Evolutionary conservation across 1,140 invertebrate genomes (phyloP).

Genomic region (Penaeus chinensis): DNA sequence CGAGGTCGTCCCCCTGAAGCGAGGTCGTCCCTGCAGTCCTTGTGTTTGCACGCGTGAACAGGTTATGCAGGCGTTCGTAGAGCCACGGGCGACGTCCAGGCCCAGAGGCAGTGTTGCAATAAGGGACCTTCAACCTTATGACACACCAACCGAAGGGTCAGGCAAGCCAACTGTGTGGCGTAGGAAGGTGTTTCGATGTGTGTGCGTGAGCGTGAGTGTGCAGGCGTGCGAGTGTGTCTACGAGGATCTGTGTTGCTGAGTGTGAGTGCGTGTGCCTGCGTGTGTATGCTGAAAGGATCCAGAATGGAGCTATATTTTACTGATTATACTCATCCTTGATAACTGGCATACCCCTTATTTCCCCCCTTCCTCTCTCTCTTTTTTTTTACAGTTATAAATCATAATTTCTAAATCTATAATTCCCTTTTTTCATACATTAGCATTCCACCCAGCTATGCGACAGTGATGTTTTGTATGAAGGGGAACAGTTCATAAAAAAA

Average conservation of each 20-base stretch:
- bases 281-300: background rate
- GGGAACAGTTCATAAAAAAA: too few species aligned
- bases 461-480: too few species aligned
- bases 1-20: too few species aligned
- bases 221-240: slow-evolving; percentile 30
- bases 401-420: too few species aligned
- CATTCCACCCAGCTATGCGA: too few species aligned
- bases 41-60: too few species aligned
- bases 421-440: too few species aligned
- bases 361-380: too few species aligned
- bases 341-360: background rate
- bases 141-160: slow-evolving; percentile 49
- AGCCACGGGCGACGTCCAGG: slow-evolving; percentile 18
- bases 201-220: background rate
- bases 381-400: too few species aligned
- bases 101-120: slow-evolving; percentile 43
- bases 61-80: background rate
- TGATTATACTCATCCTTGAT: background rate
- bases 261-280: slow-evolving; percentile 8
- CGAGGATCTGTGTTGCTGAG: slow-evolving; percentile 24
- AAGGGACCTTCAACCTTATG: slow-evolving; percentile 46
- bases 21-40: too few species aligned
- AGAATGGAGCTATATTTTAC: too few species aligned
- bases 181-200: slow-evolving; percentile 52
- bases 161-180: slow-evolving; percentile 50